phyloP scores from a whole-genome alignment of 2,797 vertebrate genomes.

The Siniperca scherzeri region DNA sequence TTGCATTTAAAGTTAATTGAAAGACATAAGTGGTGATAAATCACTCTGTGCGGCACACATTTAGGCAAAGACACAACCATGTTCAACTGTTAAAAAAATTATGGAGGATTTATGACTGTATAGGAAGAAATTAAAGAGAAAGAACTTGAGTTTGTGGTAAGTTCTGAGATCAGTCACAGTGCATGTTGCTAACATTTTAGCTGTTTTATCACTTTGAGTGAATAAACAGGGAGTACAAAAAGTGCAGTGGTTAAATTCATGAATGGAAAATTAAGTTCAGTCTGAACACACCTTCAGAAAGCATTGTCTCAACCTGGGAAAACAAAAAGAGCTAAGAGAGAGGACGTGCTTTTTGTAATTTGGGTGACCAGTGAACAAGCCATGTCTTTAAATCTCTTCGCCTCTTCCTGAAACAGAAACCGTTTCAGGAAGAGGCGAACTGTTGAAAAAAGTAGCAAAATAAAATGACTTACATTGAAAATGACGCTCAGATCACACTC shows the following conservation, averaged over 20 bases:
- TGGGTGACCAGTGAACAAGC: neutral
- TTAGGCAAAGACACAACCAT: neutral
- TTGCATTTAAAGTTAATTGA: neutral
- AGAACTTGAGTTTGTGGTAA: neutral
- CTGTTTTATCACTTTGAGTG: neutral
- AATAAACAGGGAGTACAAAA: neutral
- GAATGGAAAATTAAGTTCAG: neutral
- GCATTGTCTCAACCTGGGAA: neutral
- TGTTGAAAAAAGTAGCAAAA: neutral
- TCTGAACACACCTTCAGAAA: neutral
- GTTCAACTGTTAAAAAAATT: neutral
- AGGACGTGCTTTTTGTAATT: neutral
- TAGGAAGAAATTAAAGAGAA: neutral
- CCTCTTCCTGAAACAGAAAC: neutral
- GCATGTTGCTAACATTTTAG: neutral
- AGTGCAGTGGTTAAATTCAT: neutral
- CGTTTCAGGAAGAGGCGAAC: neutral
- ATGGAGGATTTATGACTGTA: neutral
- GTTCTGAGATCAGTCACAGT: neutral
- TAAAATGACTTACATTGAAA: neutral
- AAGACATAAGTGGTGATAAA: neutral
- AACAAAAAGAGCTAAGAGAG: neutral
- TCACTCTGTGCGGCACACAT: neutral
- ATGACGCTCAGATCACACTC: slow-evolving; percentile 19
- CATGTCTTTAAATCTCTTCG: neutral